Evolutionary conservation across 2,113 vertebrate species (phyloP), one percentile per base, ranked within the genome.

Genomic region (Spizaetus ornatus): DNA sequence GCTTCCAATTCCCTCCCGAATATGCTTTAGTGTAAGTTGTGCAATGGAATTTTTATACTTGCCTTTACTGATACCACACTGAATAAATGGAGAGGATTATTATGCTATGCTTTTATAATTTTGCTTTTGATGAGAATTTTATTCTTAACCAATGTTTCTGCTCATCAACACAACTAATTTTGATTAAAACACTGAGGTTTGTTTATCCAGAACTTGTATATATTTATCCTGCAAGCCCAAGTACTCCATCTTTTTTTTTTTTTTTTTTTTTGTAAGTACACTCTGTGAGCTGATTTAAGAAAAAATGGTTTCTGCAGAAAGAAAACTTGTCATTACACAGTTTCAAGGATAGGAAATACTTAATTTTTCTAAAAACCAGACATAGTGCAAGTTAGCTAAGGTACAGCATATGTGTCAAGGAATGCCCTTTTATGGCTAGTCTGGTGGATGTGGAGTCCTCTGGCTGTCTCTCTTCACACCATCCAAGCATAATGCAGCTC

Each of bases 391-490:
- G 34, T 56, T 70, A 77, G 12, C 19, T 90, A 36, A 80, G 10
- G 31, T 29, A 40, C 10, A 40, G 38, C 0, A 1, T 62, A 36
- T 2, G 1, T 66, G 25, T 48, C 2, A 6, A 38, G n/a, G 31
- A 65, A 56, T 47, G 50, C 15, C 15, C 15, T 27, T 80, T 83
- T 74, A 9, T 70, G 19, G 13, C 7, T 50, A 26, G 9, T 43
- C 31, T 15, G 20, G 38, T 27, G 47, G 34, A 32, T n/a, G 16
- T 62, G 20, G 16, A 34, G 31, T 45, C 36, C n/a, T 87, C 65
- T 55, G 20, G 20, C 34, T 48, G 16, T 34, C 29, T 73, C 21
- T 66, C 38, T 73, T 73, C 32, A 40, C 29, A 52, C 16, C 14
- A 45, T 40, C 6, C 19, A 90, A 52, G 22, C 31, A 42, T 34